phyloP scores from a whole-genome alignment of 2,797 vertebrate species.

The Rhinoraja longicauda region DNA sequence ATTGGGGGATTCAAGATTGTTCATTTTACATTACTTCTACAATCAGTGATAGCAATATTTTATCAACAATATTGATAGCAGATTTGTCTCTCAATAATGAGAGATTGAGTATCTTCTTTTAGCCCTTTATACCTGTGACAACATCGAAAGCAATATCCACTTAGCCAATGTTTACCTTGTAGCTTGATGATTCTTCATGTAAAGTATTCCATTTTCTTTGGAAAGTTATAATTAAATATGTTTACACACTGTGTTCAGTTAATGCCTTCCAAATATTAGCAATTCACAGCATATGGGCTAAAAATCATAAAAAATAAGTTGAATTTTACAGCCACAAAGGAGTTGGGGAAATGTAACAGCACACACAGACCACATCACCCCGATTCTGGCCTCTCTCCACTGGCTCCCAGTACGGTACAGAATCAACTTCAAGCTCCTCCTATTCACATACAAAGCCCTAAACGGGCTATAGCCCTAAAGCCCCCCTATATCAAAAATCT shows the following conservation, averaged over 20 bases:
- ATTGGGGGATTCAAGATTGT: neutral
- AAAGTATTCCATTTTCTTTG: neutral
- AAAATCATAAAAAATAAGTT: neutral
- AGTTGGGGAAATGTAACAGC: neutral
- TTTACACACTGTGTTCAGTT: neutral
- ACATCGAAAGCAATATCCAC: neutral
- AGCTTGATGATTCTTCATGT: neutral
- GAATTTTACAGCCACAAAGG: neutral
- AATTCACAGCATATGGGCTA: neutral
- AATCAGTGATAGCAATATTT: neutral
- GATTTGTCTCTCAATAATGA: no score
- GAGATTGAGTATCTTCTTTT: neutral
- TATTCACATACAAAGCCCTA: no score
- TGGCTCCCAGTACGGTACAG: no score
- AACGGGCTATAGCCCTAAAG: no score
- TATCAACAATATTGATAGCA: neutral
- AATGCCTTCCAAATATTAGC: neutral
- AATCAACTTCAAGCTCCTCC: no score
- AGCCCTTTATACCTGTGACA: neutral
- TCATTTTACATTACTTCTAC: neutral
- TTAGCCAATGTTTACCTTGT: neutral
- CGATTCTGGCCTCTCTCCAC: no score
- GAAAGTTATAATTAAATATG: neutral
- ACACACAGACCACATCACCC: no score
- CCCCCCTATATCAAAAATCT: no score